These are phyloP conservation scores for Monoplex corrugatus DNA, from an alignment of 2,888 invertebrate genomes.

Conservation along the genomic window DNA sequence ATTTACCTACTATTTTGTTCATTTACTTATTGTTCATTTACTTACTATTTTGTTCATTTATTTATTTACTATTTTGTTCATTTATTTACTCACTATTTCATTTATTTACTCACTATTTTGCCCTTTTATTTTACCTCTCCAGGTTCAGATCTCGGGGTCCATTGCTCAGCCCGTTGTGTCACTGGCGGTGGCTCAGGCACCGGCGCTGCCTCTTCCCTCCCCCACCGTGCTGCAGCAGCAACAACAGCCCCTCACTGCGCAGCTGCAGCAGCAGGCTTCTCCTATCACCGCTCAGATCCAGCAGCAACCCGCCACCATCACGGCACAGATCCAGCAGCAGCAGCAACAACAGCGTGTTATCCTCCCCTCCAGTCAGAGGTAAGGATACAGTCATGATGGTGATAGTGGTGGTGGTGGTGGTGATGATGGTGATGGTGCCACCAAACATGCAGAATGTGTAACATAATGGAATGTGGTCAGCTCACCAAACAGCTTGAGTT, in stretches of 20 bases:
- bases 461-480: too few relatives aligned
- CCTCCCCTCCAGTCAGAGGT: conserved; percentile 57
- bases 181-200: conserved; percentile 57
- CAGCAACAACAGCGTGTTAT: conserved; percentile 60
- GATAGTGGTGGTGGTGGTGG: background rate
- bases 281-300: conserved; percentile 37
- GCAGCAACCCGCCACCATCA: conserved; percentile 46
- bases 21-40: too few relatives aligned
- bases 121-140: background rate
- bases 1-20: too few relatives aligned
- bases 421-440: too few relatives aligned
- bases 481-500: too few relatives aligned
- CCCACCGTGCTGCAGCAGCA: conserved; percentile 32
- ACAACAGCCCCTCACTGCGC: conserved; percentile 27
- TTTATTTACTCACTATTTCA: too few relatives aligned
- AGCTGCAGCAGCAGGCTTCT: conserved; percentile 48
- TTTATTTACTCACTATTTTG: too few relatives aligned
- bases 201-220: conserved; percentile 52
- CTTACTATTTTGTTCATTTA: too few relatives aligned
- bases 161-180: conserved; percentile 69
- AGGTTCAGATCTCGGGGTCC: conserved; percentile 67
- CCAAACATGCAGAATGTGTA: too few relatives aligned
- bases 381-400: background rate
- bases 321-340: conserved; percentile 51
- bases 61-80: too few relatives aligned